Evolutionary conservation across 1,140 invertebrate genomes (phyloP).

Genomic region (Drosophila cardini): DNA sequence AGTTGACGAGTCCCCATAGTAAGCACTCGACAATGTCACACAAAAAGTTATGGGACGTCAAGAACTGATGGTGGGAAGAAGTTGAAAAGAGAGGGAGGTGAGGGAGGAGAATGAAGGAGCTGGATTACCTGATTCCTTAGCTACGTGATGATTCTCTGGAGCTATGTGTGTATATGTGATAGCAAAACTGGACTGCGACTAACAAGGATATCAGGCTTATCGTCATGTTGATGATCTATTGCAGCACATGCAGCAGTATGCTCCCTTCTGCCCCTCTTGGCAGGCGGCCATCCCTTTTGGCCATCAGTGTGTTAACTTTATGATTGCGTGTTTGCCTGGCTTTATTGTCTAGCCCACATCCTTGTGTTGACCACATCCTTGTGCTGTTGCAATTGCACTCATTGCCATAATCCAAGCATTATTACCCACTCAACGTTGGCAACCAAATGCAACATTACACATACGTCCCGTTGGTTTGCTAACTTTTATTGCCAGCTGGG

Average conservation of each 20-base stretch:
- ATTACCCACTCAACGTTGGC: conserved; percentile 28
- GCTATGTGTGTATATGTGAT: background rate
- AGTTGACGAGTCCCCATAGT: conserved; percentile 6
- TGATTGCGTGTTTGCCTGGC: conserved; percentile 29
- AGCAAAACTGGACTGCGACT: conserved; percentile 12
- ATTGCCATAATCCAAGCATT: conserved; percentile 44
- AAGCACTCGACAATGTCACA: conserved; percentile 41
- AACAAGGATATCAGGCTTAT: conserved; percentile 33
- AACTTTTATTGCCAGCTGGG: conserved; percentile 52
- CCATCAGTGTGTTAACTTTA: conserved; percentile 21
- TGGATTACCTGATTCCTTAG: background rate
- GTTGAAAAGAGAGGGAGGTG: background rate
- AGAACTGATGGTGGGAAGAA: background rate
- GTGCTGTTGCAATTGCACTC: conserved; percentile 32
- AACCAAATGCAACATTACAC: conserved; percentile 46
- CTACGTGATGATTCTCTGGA: conserved; percentile 16
- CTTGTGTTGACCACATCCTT: conserved; percentile 16
- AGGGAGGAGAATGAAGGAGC: too few species aligned
- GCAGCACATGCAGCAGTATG: background rate
- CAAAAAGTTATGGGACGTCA: conserved; percentile 35
- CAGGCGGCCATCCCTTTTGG: background rate
- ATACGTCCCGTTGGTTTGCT: conserved; percentile 45
- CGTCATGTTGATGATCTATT: conserved; percentile 37
- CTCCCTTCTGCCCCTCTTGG: background rate
- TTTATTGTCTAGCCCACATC: conserved; percentile 11